Evolutionary conservation across 2,888 invertebrate species (phyloP).

Genomic region (Ecliptopera silaceata): DNA sequence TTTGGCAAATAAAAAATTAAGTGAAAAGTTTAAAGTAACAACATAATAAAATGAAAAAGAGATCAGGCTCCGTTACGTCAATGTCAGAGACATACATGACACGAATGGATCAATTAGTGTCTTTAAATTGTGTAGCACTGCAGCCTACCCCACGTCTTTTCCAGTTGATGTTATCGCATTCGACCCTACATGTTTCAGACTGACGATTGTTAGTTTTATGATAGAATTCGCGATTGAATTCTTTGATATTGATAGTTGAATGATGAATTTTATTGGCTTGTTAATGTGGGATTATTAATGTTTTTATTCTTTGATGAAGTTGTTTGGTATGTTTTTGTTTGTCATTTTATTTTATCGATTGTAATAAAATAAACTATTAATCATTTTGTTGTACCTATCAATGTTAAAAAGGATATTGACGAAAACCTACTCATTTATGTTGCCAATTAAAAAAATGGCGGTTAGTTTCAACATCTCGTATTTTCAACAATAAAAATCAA

Average conservation of each 20-base stretch:
- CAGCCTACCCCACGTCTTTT: conserved; percentile 33
- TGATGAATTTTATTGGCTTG: conserved; percentile 18
- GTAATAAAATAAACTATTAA: neutral
- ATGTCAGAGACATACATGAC: too few relatives aligned
- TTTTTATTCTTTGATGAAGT: neutral
- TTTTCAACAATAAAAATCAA: too few relatives aligned
- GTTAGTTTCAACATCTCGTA: too few relatives aligned
- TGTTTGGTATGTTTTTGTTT: neutral
- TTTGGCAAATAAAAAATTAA: too few relatives aligned
- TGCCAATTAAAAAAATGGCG: too few relatives aligned
- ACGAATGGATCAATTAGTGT: neutral
- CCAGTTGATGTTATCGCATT: conserved; percentile 44
- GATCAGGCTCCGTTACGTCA: too few relatives aligned
- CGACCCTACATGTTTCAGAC: conserved; percentile 47
- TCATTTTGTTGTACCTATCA: too few relatives aligned
- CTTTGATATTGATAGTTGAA: conserved; percentile 24
- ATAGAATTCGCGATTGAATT: conserved; percentile 32
- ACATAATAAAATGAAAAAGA: too few relatives aligned
- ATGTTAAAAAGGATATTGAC: too few relatives aligned
- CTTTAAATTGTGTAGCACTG: conserved; percentile 11
- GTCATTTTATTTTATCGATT: neutral
- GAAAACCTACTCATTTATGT: too few relatives aligned
- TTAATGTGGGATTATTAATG: conserved; percentile 11
- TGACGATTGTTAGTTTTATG: conserved; percentile 41
- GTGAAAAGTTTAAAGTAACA: too few relatives aligned